Base-by-base conservation (phyloP, 1,140 invertebrate genomes). In the Drosophila gunungcola region DNA sequence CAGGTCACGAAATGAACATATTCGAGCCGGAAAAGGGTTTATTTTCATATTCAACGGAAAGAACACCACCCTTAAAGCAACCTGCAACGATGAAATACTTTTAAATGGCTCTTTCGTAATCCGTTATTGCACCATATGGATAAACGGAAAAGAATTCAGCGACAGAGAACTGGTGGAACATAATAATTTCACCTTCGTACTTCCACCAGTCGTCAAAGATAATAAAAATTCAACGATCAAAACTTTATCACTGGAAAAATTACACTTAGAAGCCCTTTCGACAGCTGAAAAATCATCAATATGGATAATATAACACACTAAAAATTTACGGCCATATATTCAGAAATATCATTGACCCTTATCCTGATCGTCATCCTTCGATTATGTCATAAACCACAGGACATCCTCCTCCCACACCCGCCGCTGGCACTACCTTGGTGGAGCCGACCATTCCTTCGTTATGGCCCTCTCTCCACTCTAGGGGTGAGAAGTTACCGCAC, bases 381-480 rank as follows among this genome's bases (percentile, higher is more conserved):
- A 60, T 4, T 39, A 10, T 49, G 57, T 12, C 12, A 46, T n/a
- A 46, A 32, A 27, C 43, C 29, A 4, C n/a, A 21, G 13, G 46
- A 32, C 7, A 36, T 58, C 16, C 46, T 58, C 29, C 11, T 36
- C 29, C 55, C 42, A 16, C 55, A 58, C 10, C 42, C 21, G 1
- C 7, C 55, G 3, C 43, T n/a, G 4, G 13, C 2, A 32, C 42
- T 36, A 36, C 43, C 11, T 48, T 48, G 27, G 56, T 58, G 11
- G 43, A 57, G 25, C 10, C 55, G 56, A 11, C 55, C 55, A 57
- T 55, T 13, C 53, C 53, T 41, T 13, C 53, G 39, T 55, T 55
- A 27, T 42, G 53, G 53, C 53, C 39, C 16, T 42, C 53, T 29
- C 53, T 42, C 53, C 53, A 55, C 21, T 41, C 53, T 41, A 13